phyloP scores from a whole-genome alignment of 1,140 invertebrate genomes.

The Hormaphis cornu region DNA sequence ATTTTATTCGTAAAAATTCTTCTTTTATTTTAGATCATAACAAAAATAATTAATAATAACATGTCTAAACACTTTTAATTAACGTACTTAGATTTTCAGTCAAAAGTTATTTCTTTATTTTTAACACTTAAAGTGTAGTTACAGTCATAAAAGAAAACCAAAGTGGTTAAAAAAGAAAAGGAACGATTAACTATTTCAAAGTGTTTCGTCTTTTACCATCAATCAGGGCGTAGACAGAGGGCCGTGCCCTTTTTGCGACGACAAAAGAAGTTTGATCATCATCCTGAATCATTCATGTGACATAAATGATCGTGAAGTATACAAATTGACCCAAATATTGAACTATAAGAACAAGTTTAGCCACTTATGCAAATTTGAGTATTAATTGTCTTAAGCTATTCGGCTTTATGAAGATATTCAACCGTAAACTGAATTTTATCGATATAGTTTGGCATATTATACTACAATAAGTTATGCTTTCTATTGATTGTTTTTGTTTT shows the following conservation, averaged over 20 bases:
- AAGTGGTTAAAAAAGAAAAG: not conserved
- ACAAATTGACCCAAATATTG: slow-evolving; percentile 12
- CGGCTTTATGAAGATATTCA: not conserved
- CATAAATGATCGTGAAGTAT: slow-evolving; percentile 35
- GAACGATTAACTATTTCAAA: not conserved
- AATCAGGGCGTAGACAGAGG: not conserved
- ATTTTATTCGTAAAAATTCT: too few relatives aligned
- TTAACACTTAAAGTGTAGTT: not conserved
- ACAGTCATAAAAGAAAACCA: not conserved
- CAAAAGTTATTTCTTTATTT: not conserved
- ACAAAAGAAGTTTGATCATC: slow-evolving; percentile 33
- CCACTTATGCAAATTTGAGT: not conserved
- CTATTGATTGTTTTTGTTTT: too few relatives aligned
- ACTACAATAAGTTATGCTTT: not conserved
- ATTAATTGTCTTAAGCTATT: not conserved
- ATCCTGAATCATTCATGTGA: slow-evolving; percentile 15
- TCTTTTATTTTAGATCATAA: too few relatives aligned
- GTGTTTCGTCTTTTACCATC: not conserved
- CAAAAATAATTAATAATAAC: not conserved
- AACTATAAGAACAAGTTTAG: not conserved
- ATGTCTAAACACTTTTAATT: not conserved
- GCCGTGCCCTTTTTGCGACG: slow-evolving; percentile 14
- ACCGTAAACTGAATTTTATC: not conserved
- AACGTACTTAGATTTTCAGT: not conserved
- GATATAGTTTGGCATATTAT: not conserved